Conservation (phyloP, 2,113 vertebrate genomes). For the Melanostigma gelatinosum region DNA sequence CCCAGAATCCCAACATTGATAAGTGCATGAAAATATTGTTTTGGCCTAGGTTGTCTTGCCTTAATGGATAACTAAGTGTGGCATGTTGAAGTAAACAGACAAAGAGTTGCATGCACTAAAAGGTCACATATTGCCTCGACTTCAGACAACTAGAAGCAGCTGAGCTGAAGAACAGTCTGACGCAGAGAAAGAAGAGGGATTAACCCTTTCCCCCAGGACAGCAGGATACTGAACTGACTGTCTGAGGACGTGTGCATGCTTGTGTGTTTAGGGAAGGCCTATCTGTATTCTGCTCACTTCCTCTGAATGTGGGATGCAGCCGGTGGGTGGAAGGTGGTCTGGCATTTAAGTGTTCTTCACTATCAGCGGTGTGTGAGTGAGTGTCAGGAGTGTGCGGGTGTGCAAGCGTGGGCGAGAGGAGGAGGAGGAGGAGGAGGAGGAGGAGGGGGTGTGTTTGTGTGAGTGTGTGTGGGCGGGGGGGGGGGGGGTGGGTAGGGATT, state of each 20-base stretch:
- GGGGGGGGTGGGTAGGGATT: conserved; percentile 35
- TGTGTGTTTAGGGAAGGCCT: conserved; percentile 10
- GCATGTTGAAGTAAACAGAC: conserved; percentile 21
- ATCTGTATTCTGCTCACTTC: conserved; percentile 67
- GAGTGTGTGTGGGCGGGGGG: conserved; percentile 11
- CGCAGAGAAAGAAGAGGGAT: conserved; percentile 29
- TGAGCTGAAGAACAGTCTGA: conserved; percentile 9
- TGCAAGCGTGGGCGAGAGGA: conserved; percentile 24
- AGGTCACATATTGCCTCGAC: conserved; percentile 58
- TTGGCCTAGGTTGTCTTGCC: too few relatives aligned
- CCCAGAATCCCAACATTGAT: too few relatives aligned
- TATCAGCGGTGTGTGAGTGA: conserved; percentile 52
- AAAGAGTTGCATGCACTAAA: conserved; percentile 48
- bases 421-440: background rate
- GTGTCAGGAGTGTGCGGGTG: conserved; percentile 46
- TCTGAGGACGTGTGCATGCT: conserved; percentile 22
- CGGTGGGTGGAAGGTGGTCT: conserved; percentile 68
- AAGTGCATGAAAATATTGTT: too few relatives aligned
- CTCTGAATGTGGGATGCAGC: conserved; percentile 55
- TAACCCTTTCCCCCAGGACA: conserved; percentile 41
- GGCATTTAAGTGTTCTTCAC: conserved; percentile 74
- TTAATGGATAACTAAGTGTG: conserved; percentile 29
- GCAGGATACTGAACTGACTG: conserved; percentile 23
- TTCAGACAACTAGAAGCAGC: conserved; percentile 20
- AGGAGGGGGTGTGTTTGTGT: background rate